Conservation (phyloP, 2,797 vertebrate species). For the Protonibea diacanthus region DNA sequence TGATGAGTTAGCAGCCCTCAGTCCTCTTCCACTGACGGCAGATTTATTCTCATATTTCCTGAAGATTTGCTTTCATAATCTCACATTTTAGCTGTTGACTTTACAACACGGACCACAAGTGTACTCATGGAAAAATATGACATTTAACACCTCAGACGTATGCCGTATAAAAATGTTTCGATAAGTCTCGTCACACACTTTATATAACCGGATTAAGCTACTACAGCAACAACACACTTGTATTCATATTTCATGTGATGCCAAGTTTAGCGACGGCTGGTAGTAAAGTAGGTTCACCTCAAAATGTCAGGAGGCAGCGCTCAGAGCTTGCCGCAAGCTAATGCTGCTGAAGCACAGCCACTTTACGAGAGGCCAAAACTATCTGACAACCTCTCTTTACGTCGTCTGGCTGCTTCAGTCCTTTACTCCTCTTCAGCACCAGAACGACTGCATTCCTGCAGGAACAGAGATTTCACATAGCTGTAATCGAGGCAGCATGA, state of each 20-base stretch:
- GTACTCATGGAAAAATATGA: neutral
- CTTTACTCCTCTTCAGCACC: constrained; percentile 5
- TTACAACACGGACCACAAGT: constrained; percentile 5
- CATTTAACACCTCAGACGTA: neutral
- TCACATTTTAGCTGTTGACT: constrained; percentile 14
- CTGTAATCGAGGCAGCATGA: neutral
- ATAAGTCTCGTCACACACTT: constrained; percentile 16
- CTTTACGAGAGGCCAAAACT: neutral
- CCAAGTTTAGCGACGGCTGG: constrained; percentile 58
- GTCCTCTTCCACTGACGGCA: neutral
- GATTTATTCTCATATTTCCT: neutral
- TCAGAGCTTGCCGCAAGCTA: neutral
- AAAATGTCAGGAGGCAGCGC: constrained; percentile 44
- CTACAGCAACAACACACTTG: constrained; percentile 18
- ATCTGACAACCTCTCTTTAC: neutral
- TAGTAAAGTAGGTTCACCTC: constrained; percentile 47
- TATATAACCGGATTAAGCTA: constrained; percentile 18
- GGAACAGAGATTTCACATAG: neutral
- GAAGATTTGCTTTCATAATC: neutral
- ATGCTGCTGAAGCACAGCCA: constrained; percentile 12
- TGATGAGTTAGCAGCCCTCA: neutral
- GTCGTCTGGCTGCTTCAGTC: constrained; percentile 10
- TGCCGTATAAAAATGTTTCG: neutral
- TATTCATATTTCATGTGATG: constrained; percentile 59
- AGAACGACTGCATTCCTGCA: constrained; percentile 20